A percentile compares a stretch with the other conserved stretches of the same genome.
phyloP scores from a whole-genome alignment of 2,113 vertebrate genomes.

The Tachuris rubrigastra region DNA sequence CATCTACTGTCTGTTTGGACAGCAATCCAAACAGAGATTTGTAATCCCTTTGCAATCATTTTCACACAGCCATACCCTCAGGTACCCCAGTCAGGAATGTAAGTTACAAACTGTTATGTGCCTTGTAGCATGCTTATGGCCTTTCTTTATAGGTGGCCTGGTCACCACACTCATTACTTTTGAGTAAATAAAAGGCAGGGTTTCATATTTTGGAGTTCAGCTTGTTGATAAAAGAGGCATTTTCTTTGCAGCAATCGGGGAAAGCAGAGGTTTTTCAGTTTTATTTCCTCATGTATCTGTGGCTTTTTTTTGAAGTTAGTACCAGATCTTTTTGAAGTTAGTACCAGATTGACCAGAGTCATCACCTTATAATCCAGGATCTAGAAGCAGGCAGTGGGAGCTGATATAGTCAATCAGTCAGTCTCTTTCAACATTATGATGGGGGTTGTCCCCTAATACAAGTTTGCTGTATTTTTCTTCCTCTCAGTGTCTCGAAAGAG shows the following conservation, averaged over 20 bases:
- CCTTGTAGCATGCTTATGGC: neutral
- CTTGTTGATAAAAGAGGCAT: neutral
- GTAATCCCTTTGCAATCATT: neutral
- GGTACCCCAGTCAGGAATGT: neutral
- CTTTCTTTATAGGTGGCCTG: conserved; percentile 39
- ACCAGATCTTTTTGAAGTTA: neutral
- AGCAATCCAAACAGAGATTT: conserved; percentile 15
- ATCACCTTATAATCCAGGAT: neutral
- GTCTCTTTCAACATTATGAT: neutral
- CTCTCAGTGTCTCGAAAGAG: neutral
- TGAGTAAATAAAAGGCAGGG: neutral
- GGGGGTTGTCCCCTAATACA: neutral
- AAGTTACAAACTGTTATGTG: conserved; percentile 5
- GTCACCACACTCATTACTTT: neutral
- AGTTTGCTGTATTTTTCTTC: neutral
- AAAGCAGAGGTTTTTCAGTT: neutral
- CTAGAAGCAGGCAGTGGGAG: neutral
- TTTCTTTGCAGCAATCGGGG: neutral
- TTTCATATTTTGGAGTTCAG: neutral
- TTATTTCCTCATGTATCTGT: neutral
- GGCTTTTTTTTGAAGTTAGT: neutral
- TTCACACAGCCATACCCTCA: neutral
- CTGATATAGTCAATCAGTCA: neutral
- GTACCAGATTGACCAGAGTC: neutral
- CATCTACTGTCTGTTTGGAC: neutral